These are phyloP conservation scores for Arbacia lixula DNA, from an alignment of 53 echinoderm and acorn worm genomes.

Conservation along the genomic window DNA sequence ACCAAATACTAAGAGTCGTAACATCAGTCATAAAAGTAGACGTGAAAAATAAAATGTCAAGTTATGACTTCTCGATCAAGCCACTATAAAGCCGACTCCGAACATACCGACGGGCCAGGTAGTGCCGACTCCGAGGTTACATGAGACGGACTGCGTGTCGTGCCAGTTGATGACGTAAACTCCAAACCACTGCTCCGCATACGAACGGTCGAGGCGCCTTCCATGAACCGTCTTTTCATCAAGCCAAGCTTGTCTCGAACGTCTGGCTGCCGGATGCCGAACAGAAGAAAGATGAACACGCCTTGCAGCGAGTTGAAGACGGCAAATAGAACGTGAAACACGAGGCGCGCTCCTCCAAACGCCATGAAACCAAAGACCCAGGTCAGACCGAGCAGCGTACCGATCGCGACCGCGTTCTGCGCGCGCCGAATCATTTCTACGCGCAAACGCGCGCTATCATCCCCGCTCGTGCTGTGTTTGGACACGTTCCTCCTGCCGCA, in stretches of 20 bases:
- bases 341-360: background rate
- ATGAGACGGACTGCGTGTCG: too few species aligned
- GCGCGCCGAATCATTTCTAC: slow-evolving; percentile 24
- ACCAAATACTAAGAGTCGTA: too few species aligned
- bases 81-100: too few species aligned
- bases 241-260: background rate
- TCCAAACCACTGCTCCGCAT: background rate
- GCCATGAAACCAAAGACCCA: slow-evolving; percentile 32
- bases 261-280: slow-evolving; percentile 21
- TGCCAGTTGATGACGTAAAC: background rate
- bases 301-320: slow-evolving; percentile 44
- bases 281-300: slow-evolving; percentile 39
- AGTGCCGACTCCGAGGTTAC: too few species aligned
- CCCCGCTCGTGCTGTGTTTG: background rate
- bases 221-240: background rate
- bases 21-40: too few species aligned
- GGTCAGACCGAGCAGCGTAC: slow-evolving; percentile 35
- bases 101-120: too few species aligned
- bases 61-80: too few species aligned
- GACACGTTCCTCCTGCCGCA: slow-evolving; percentile 10
- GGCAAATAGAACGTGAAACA: slow-evolving; percentile 16
- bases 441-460: background rate
- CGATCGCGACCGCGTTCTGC: slow-evolving; percentile 36
- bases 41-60: too few species aligned
- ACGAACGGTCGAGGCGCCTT: background rate